Percentiles rank a stretch among this genome's conserved stretches.
Evolutionary conservation across 2,797 vertebrate species (phyloP).

Genomic region (Sebastes oblongus): DNA sequence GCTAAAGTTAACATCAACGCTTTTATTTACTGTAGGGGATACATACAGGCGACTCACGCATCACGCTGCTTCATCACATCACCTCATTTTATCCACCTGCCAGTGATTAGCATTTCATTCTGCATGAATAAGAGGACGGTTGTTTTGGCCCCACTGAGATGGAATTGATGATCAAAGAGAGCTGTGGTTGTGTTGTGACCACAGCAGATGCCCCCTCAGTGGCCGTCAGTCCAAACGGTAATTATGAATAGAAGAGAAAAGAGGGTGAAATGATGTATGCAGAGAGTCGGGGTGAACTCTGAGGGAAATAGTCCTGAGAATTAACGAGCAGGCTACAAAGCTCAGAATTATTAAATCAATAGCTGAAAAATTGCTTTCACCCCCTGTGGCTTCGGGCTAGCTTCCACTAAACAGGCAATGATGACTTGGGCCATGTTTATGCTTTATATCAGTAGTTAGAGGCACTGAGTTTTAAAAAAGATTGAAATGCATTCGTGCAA

Average conservation of each 20-base stretch:
- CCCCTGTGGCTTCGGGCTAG: not conserved
- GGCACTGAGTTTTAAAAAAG: not conserved
- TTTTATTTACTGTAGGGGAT: conserved; percentile 43
- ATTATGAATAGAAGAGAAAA: conserved; percentile 27
- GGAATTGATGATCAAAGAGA: conserved; percentile 52
- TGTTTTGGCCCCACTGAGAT: conserved; percentile 36
- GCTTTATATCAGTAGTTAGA: conserved; percentile 21
- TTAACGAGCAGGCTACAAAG: conserved; percentile 41
- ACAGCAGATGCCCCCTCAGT: conserved; percentile 34
- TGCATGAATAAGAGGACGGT: conserved; percentile 23
- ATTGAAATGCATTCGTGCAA: not conserved
- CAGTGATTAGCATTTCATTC: conserved; percentile 47
- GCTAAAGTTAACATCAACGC: conserved; percentile 33
- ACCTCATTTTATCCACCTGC: conserved; percentile 29
- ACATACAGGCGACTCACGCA: conserved; percentile 24
- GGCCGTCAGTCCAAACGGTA: conserved; percentile 30
- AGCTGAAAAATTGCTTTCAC: conserved; percentile 26
- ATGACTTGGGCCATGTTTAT: not conserved
- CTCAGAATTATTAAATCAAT: conserved; percentile 41
- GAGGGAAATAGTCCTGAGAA: conserved; percentile 27
- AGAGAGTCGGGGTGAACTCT: not conserved
- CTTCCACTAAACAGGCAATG: conserved; percentile 27
- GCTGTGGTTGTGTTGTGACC: conserved; percentile 42
- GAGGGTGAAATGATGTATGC: conserved; percentile 12
- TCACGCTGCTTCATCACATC: conserved; percentile 27